A percentile compares a stretch with the other conserved stretches of the same genome.
Evolutionary conservation across 2,797 vertebrate species (phyloP).

Genomic region (Corythornis leucogaster): DNA sequence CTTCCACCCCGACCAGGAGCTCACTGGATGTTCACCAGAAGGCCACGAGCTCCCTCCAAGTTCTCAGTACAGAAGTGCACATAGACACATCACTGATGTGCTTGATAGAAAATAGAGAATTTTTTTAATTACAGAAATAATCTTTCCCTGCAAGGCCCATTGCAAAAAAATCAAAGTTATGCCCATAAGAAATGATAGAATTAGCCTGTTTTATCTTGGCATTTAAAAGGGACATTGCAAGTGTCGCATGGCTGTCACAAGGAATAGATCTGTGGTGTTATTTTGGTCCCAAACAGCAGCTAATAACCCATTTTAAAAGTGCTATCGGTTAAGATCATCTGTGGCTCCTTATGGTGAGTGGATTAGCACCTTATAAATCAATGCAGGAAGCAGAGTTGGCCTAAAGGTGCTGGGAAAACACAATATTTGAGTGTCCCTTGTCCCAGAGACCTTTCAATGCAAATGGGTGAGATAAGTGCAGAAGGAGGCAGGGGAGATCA

Average conservation of each 20-base stretch:
- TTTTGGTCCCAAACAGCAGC: neutral
- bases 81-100: fast-evolving
- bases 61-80: neutral
- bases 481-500: neutral
- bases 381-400: neutral
- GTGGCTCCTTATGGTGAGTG: neutral
- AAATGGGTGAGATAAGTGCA: conserved; percentile 38
- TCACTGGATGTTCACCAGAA: neutral
- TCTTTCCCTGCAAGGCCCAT: neutral
- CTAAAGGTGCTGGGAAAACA: conserved; percentile 18
- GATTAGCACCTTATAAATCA: conserved; percentile 42
- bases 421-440: neutral
- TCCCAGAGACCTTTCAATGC: conserved; percentile 41
- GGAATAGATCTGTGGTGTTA: neutral
- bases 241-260: neutral
- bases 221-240: neutral
- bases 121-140: neutral
- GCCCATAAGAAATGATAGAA: neutral
- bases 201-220: neutral
- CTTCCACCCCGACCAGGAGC: neutral
- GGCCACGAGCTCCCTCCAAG: neutral
- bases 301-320: neutral
- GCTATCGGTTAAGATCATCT: neutral
- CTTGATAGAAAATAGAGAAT: neutral
- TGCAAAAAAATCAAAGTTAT: neutral